A percentile compares a stretch with the other conserved stretches of the same genome.
These are phyloP conservation scores for Thymelicus lineola DNA, from an alignment of 2,888 invertebrate genomes.

Conservation along the genomic window DNA sequence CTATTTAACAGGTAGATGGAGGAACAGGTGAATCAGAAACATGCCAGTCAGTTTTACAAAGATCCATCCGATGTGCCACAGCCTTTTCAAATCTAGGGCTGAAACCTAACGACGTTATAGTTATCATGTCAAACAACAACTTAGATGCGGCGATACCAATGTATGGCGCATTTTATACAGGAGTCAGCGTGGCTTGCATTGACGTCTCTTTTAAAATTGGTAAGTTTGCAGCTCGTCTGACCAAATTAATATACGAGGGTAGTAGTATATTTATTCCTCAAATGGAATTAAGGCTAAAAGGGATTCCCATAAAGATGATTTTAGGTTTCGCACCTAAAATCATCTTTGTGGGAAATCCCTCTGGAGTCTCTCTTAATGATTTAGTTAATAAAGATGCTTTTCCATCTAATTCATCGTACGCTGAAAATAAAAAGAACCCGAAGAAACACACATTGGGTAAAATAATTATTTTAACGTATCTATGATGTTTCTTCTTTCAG, in stretches of 20 bases:
- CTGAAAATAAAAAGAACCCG: too few species aligned
- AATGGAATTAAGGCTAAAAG: too few species aligned
- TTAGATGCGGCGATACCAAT: background rate
- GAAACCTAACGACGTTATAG: slow-evolving; percentile 1
- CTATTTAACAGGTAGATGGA: slow-evolving; percentile 48
- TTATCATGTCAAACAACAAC: background rate
- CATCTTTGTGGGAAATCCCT: too few species aligned
- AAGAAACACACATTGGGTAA: background rate
- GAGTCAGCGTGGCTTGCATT: background rate
- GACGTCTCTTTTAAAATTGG: slow-evolving; percentile 36
- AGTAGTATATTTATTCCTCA: too few species aligned
- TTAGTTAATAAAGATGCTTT: too few species aligned
- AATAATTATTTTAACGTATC: background rate
- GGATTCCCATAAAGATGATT: too few species aligned
- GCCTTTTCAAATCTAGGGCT: background rate
- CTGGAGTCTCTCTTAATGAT: too few species aligned
- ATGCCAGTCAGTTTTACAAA: background rate
- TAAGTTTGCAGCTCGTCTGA: background rate
- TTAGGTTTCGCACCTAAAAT: too few species aligned
- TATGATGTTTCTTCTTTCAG: slow-evolving; percentile 33
- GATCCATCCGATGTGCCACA: background rate
- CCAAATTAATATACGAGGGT: too few species aligned
- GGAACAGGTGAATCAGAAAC: slow-evolving; percentile 49
- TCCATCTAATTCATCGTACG: too few species aligned
- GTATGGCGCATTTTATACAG: background rate